Evolutionary conservation across 2,797 vertebrate species (phyloP).

Genomic region (Caiman crocodilus): DNA sequence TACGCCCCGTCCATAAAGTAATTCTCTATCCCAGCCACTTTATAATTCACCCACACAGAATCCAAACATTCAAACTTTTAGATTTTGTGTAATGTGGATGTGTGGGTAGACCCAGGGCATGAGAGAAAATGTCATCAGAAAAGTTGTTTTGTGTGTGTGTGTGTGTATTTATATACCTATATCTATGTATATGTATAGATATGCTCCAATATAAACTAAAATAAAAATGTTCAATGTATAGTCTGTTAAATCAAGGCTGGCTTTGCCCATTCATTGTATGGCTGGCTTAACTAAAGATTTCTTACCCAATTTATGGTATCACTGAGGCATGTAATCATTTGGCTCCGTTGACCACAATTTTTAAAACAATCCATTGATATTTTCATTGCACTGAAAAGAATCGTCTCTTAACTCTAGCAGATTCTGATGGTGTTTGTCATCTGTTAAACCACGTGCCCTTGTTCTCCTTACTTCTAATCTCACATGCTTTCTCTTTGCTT

Average conservation of each 20-base stretch:
- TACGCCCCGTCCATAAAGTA: not conserved
- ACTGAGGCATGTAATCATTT: not conserved
- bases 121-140: not conserved
- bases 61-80: not conserved
- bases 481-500: not conserved
- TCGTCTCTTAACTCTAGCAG: not conserved
- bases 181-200: too few relatives aligned
- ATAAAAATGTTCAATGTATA: not conserved
- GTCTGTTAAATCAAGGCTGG: not conserved
- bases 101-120: not conserved
- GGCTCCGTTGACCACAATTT: not conserved
- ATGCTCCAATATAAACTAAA: not conserved
- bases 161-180: too few relatives aligned
- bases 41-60: not conserved
- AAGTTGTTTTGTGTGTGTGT: too few relatives aligned
- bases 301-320: rapidly evolving
- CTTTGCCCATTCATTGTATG: not conserved
- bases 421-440: not conserved
- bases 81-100: not conserved
- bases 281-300: not conserved
- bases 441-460: not conserved
- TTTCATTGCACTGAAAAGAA: conserved; percentile 13
- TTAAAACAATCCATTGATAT: conserved; percentile 1
- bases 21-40: not conserved
- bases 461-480: not conserved